Percentiles rank a stretch among this genome's conserved stretches.
These are phyloP conservation scores for Pangasius mekongensis DNA, from an alignment of 2,797 vertebrate species.

Conservation along the genomic window DNA sequence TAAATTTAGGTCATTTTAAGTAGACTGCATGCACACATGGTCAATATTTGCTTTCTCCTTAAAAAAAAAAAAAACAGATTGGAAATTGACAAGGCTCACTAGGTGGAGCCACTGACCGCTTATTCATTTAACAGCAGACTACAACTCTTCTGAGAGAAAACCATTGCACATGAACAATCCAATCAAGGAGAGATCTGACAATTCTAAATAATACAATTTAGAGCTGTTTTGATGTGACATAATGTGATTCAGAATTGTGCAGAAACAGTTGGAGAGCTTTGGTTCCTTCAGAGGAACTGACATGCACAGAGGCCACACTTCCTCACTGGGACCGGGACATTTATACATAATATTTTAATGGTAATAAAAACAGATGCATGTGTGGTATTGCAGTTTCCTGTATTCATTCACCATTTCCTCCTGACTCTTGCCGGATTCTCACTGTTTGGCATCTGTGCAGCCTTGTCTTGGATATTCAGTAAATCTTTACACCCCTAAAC, in stretches of 20 bases:
- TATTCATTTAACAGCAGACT: background rate
- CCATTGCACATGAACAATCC: background rate
- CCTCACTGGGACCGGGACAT: background rate
- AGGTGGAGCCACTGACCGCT: slow-evolving; percentile 39
- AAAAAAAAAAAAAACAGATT: background rate
- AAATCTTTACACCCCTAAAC: background rate
- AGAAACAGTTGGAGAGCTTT: background rate
- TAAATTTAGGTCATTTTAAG: background rate
- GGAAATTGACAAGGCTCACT: slow-evolving; percentile 9
- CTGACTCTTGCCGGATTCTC: background rate
- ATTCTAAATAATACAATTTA: background rate
- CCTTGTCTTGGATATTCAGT: background rate
- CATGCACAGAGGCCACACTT: background rate
- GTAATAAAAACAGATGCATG: background rate
- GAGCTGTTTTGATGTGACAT: background rate
- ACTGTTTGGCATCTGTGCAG: background rate
- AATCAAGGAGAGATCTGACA: background rate
- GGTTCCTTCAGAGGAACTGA: background rate
- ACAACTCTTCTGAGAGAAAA: background rate
- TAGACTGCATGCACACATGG: background rate
- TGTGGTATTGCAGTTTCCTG: background rate
- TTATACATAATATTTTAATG: background rate
- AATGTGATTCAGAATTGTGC: background rate
- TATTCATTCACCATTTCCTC: background rate
- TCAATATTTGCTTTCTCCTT: background rate